Percentiles rank a stretch among this genome's conserved stretches.
These are phyloP conservation scores for Manduca sexta DNA, from an alignment of 1,140 invertebrate species.

Conservation along the genomic window DNA sequence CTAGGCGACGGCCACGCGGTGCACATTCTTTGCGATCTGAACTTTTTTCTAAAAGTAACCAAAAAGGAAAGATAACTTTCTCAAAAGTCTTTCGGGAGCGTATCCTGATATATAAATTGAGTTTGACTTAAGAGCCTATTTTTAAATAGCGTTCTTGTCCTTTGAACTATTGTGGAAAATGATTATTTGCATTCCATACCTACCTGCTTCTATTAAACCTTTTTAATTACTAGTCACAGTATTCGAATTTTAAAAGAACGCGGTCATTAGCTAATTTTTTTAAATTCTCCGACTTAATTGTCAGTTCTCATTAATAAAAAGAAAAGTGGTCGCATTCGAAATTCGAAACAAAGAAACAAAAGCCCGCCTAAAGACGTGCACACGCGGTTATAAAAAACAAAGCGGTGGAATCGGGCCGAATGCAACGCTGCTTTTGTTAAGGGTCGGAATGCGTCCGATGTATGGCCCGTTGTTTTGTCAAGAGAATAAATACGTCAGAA, in stretches of 20 bases:
- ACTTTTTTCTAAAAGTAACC: slow-evolving; percentile 11
- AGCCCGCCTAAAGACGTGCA: slow-evolving; percentile 5
- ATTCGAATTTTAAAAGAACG: too few species aligned
- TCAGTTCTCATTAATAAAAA: too few species aligned
- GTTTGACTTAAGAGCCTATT: background rate
- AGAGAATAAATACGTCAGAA: slow-evolving; percentile 2
- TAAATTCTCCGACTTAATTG: too few species aligned
- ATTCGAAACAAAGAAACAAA: background rate
- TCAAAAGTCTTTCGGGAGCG: background rate
- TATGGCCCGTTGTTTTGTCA: slow-evolving; percentile 10
- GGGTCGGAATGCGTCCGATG: slow-evolving; percentile 23
- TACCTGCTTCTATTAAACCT: too few species aligned
- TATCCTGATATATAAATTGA: background rate
- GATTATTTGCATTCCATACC: too few species aligned
- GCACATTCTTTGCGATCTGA: slow-evolving; percentile 31
- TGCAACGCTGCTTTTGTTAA: slow-evolving; percentile 29
- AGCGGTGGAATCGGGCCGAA: slow-evolving; percentile 18
- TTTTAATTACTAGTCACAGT: too few species aligned
- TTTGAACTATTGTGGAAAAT: too few species aligned
- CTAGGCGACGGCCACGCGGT: slow-evolving; percentile 26
- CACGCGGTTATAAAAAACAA: slow-evolving; percentile 24
- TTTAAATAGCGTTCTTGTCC: too few species aligned
- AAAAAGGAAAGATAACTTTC: background rate
- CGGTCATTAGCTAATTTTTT: too few species aligned
- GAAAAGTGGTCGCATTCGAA: too few species aligned